Base-by-base conservation (phyloP, 2,113 vertebrate species). In the Vireo altiloquus region DNA sequence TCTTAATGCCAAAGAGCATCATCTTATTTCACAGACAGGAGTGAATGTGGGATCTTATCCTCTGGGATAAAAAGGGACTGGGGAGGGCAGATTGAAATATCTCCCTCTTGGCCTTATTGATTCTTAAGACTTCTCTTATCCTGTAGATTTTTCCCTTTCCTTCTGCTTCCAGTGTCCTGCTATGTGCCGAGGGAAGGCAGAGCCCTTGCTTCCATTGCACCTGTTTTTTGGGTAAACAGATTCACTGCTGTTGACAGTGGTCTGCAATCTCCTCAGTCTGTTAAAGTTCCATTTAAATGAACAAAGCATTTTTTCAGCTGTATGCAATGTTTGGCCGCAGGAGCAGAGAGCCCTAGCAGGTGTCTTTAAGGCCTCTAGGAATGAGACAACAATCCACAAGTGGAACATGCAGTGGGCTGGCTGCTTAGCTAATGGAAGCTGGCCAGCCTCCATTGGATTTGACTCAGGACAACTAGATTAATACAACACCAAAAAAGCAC, bases 301-400 rank as follows among this genome's bases (percentile, higher is more conserved):
- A 91, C 81, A 94, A 74, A 92, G 63, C 91, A 96, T 96, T 88
- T 91, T 96, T 97, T 46, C 2, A 50, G 63, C 42, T 57, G 42
- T 54, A 65, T 0, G 71, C 85, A 96, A 91, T 86, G 82, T 49
- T 95, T 97, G 95, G 93, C 95, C 27, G 1, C 11, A 35, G 33
- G 28, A 63, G 57, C 81, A 82, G 89, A 60, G 70, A 82, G 87
- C 84, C 37, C 71, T 56, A 94, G 87, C 95, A 97, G 95, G 95
- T 95, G 95, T 90, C 94, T 54, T 91, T 60, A 77, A 92, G 78
- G 50, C 84, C 70, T 72, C 66, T 61, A 72, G 91, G 90, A 92
- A 91, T 39, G 77, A 83, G 84, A 54, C 87, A 53, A 54, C 78
- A 88, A 12, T 89, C 66, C 94, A 70, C 91, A 59, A 85, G 68